Evolutionary conservation across 2,797 vertebrate genomes (phyloP).

Genomic region (Centropyge bicolor): DNA sequence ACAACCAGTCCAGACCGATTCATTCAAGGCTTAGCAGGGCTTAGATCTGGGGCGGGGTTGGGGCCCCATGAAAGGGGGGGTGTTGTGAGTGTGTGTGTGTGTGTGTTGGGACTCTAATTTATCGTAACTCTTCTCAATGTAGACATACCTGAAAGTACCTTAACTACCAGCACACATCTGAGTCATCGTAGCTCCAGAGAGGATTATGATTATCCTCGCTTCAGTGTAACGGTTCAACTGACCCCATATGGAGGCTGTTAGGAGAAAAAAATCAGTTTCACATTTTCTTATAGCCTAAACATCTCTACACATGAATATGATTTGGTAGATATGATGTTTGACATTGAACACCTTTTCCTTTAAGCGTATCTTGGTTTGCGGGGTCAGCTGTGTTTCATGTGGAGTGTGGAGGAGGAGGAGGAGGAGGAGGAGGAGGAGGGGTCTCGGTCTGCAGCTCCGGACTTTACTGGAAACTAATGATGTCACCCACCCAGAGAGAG

Average conservation of each 20-base stretch:
- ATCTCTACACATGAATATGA: background rate
- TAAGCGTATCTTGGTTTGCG: slow-evolving; percentile 18
- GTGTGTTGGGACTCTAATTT: slow-evolving; percentile 27
- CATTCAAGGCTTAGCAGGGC: slow-evolving; percentile 77
- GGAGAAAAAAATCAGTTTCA: background rate
- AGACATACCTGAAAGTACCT: slow-evolving; percentile 60
- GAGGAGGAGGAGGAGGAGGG: slow-evolving; percentile 43
- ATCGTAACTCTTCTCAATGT: slow-evolving; percentile 46
- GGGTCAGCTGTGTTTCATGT: slow-evolving; percentile 55
- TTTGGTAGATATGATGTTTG: slow-evolving; percentile 1
- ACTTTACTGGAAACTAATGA: slow-evolving; percentile 83
- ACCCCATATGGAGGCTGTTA: slow-evolving; percentile 8
- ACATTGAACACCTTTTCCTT: slow-evolving; percentile 33
- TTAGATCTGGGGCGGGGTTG: slow-evolving; percentile 60
- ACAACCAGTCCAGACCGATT: slow-evolving; percentile 77
- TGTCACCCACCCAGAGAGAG: slow-evolving; percentile 71
- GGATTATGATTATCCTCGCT: slow-evolving; percentile 73
- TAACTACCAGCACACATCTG: slow-evolving; percentile 43
- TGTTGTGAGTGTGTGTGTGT: slow-evolving; percentile 2
- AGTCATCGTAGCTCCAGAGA: slow-evolving; percentile 47
- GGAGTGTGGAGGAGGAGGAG: slow-evolving; percentile 44
- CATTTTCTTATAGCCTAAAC: background rate
- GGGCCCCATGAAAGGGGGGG: slow-evolving; percentile 22
- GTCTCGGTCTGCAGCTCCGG: slow-evolving; percentile 54
- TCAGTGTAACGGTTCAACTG: slow-evolving; percentile 37